Percentiles rank a stretch among this genome's conserved stretches.
These are phyloP conservation scores for Drosophila ogumai DNA, from an alignment of 1,140 invertebrate genomes.

Conservation along the genomic window DNA sequence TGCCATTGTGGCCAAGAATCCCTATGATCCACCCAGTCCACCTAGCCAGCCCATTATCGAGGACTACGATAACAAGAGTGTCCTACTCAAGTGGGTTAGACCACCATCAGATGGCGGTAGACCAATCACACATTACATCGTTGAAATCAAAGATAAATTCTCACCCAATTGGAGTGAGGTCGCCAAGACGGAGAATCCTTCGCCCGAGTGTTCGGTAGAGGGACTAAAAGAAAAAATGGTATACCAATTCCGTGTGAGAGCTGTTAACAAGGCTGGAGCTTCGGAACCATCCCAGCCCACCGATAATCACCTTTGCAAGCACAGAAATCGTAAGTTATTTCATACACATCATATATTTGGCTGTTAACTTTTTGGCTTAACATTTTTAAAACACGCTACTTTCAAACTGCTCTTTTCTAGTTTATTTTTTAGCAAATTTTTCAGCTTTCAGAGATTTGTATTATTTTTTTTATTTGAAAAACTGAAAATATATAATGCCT, in stretches of 20 bases:
- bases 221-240: constrained; percentile 96
- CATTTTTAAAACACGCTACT: constrained; percentile 30
- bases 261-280: constrained; percentile 95
- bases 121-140: constrained; percentile 96
- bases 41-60: constrained; percentile 96
- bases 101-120: constrained; percentile 96
- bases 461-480: neutral
- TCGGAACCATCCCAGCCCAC: constrained; percentile 96
- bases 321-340: constrained; percentile 93
- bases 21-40: constrained; percentile 95
- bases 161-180: constrained; percentile 95
- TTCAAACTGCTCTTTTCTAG: neutral
- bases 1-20: constrained; percentile 96
- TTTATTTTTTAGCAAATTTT: neutral
- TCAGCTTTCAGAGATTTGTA: neutral
- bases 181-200: constrained; percentile 91
- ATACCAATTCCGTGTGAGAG: constrained; percentile 96
- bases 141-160: constrained; percentile 99
- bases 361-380: constrained; percentile 60
- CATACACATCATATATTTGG: neutral
- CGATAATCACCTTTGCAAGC: constrained; percentile 96
- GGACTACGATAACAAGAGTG: constrained; percentile 97
- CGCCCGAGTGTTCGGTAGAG: constrained; percentile 92
- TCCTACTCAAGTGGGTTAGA: constrained; percentile 95
- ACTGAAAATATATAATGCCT: neutral